Percentiles rank a stretch among this genome's conserved stretches.
Evolutionary conservation across 2,888 invertebrate species (phyloP).

Genomic region (Hypselothyrea guttata): DNA sequence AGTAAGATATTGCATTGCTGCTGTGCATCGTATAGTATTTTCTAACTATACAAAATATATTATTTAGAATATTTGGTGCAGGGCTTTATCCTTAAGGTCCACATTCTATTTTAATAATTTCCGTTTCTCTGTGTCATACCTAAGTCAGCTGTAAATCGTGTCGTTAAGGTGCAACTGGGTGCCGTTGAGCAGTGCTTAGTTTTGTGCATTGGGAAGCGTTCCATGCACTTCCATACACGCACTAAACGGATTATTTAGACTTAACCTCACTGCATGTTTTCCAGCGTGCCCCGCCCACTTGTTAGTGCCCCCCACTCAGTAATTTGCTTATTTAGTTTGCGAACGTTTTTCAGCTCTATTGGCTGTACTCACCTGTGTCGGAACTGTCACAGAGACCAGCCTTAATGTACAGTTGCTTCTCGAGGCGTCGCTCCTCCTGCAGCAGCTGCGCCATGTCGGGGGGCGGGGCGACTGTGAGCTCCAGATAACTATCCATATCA

Average conservation of each 20-base stretch:
- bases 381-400: constrained; percentile 87
- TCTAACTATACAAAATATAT: too few species aligned
- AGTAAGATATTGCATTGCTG: neutral
- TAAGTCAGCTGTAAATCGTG: too few species aligned
- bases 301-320: neutral
- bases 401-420: constrained; percentile 89
- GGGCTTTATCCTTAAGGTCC: too few species aligned
- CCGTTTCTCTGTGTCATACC: too few species aligned
- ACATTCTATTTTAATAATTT: too few species aligned
- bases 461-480: constrained; percentile 87
- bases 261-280: constrained; percentile 50
- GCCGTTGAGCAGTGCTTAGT: neutral
- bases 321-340: constrained; percentile 32
- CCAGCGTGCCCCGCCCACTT: neutral
- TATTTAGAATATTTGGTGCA: too few species aligned
- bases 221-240: constrained; percentile 27
- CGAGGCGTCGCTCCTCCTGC: constrained; percentile 90
- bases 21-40: too few species aligned
- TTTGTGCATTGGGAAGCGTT: neutral
- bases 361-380: constrained; percentile 83
- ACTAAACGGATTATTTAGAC: constrained; percentile 76
- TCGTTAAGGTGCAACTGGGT: neutral
- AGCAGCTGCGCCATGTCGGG: constrained; percentile 91
- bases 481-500: constrained; percentile 86
- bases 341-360: constrained; percentile 49